Conservation (phyloP, 92 coral and sea anemone species). For the Isaurus tuberculatus region DNA sequence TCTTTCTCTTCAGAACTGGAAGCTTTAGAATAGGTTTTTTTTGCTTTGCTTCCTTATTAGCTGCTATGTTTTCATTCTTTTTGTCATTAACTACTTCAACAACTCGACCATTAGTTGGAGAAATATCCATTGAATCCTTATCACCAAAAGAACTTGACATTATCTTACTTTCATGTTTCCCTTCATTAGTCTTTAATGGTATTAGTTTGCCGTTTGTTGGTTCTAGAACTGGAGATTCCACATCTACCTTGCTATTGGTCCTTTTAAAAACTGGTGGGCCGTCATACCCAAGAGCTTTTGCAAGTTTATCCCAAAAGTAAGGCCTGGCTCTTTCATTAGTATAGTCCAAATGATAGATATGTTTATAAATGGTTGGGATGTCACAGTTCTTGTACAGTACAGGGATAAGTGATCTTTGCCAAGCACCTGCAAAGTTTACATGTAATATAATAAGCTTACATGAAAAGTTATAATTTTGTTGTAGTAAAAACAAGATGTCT, state of each 20-base stretch:
- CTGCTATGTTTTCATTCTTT: background rate
- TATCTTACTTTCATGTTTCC: too few relatives aligned
- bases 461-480: too few relatives aligned
- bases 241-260: background rate
- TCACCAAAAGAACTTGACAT: background rate
- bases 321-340: conserved; percentile 37
- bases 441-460: background rate
- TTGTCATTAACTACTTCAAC: too few relatives aligned
- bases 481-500: too few relatives aligned
- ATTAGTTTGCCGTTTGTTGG: background rate
- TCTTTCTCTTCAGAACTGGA: background rate
- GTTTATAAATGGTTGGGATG: conserved; percentile 67
- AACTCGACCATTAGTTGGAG: background rate
- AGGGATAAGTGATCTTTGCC: conserved; percentile 74
- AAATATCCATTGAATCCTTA: background rate
- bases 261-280: background rate
- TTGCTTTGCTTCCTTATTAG: too few relatives aligned
- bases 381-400: conserved; percentile 61
- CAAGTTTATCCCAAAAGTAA: conserved; percentile 42
- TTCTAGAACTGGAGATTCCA: background rate
- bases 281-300: conserved; percentile 15
- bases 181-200: background rate
- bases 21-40: background rate
- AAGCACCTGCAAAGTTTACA: conserved; percentile 62
- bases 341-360: conserved; percentile 73